Conservation (phyloP, 2,888 invertebrate genomes). For the Sinhomidia bicolor region DNA sequence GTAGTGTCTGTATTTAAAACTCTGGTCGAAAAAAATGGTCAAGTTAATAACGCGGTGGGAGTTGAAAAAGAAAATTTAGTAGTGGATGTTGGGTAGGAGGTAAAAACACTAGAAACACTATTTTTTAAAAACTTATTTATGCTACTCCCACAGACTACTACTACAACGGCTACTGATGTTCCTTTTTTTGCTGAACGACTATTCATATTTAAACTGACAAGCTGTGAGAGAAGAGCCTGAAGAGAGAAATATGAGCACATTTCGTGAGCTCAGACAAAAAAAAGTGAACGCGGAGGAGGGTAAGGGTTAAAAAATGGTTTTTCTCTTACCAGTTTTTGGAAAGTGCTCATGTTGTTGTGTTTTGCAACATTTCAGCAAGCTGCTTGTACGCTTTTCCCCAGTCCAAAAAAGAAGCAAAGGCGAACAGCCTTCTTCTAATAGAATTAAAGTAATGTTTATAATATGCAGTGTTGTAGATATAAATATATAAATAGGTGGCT, state of each 20-base stretch:
- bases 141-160: too few relatives aligned
- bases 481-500: background rate
- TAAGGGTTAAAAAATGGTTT: background rate
- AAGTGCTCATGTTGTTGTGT: too few relatives aligned
- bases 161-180: background rate
- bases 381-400: too few relatives aligned
- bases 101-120: background rate
- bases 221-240: slow-evolving; percentile 46
- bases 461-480: too few relatives aligned
- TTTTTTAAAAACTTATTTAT: too few relatives aligned
- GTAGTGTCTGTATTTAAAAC: too few relatives aligned
- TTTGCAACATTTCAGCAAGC: too few relatives aligned
- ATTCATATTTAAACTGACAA: slow-evolving; percentile 72
- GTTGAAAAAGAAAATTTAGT: slow-evolving; percentile 16
- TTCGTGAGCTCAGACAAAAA: slow-evolving; percentile 39
- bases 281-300: background rate
- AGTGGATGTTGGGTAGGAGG: slow-evolving; percentile 20
- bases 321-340: too few relatives aligned
- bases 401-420: too few relatives aligned
- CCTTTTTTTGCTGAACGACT: slow-evolving; percentile 49
- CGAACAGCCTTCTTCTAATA: too few relatives aligned
- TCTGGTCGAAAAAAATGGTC: too few relatives aligned
- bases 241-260: slow-evolving; percentile 64
- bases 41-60: background rate
- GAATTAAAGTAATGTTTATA: too few relatives aligned